Base-by-base conservation (phyloP, 2,113 vertebrate species). In the Todiramphus chloris region DNA sequence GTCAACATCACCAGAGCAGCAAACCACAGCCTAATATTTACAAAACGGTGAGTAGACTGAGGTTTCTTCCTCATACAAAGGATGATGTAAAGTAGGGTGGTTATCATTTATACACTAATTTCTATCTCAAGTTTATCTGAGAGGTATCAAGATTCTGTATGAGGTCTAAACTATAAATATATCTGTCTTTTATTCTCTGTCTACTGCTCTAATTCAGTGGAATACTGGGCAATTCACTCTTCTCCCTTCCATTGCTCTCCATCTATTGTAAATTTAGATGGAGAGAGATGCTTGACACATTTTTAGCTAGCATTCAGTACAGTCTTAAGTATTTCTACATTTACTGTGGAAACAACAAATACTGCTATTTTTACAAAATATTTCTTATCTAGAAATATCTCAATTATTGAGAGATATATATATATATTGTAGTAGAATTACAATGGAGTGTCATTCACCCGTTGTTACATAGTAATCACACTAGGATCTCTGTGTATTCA, bases 1-100 rank as follows among this genome's bases (percentile, higher is more conserved):
- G 96, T 98, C 48, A 95, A 58, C 12, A 19, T 99, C 87, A 96
- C 30, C 39, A 46, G 96, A 74, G 83, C 63, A 58, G 31, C 41
- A 10, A 98, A 98, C 30, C 94, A 98, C 23, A 98, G 87, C 9
- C 84, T 99, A 41, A 92, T 68, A 79, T 69, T 98, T 75, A 97
- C 83, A 64, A 89, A 97, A 78, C 98, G 96, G 98, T 98, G 62
- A 2, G 97, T 89, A 64, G 30, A 72, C 5, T 35, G 27, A 43
- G 2, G 3, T 56, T 94, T 87, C 10, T 82, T 87, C 53, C 35
- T 92, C 28, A 35, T 46, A 25, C 5, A 64, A 76, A 79, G 1
- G 0, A 33, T 53, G n/a, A 39, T 5, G 74, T 67, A 11, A 79
- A 48, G 7, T 21, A 25, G 17, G 13, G 9, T 50, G 41, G 16